Base-by-base conservation (phyloP, 2,888 invertebrate genomes). In the Laothoe populi region DNA sequence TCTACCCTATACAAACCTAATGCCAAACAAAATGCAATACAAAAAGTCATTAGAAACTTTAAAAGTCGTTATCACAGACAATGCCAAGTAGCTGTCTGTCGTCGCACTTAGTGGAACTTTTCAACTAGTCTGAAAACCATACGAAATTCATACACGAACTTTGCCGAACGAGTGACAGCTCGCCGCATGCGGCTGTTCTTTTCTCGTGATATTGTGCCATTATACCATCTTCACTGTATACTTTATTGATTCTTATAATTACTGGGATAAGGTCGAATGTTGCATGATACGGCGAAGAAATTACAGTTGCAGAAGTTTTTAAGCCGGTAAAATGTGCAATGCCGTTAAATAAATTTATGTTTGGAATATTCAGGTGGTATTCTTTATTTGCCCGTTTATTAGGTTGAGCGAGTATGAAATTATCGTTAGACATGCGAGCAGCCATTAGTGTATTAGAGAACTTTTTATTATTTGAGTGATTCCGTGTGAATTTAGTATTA, bases 271-370 rank as follows among this genome's bases (percentile, higher is more conserved):
- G 62, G 71, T 63, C 59, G 16, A 62, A 1, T 66, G 61, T 70
- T 49, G 62, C 35, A 40, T 61, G 23, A 49, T 0, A 0, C 13
- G 10, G 5, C 5, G 19, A 58, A 48, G 42, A 19, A 16, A 31
- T n/a, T 61, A 42, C 38, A 59, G 71, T 66, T 68, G 58, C 46
- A 64, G 45, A 67, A 63, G 64, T 13, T 67, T 68, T 62, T 64
- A 72, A 69, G 59, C 60, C 38, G 63, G 66, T 64, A 61, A 72
- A 77, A 71, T 76, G 75, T 78, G 78, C 82, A 80, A 68, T 81
- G 82, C 82, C 75, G 80, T 68, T 72, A 62, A 63, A 57, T 62
- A 49, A 60, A 66, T 64, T 61, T 53, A 59, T 66, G 62, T 72
- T 70, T 65, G 60, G 63, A 68, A 63, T 67, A 71, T 68, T 69